Conservation (phyloP, 2,888 invertebrate species). For the Zootermopsis nevadensis region DNA sequence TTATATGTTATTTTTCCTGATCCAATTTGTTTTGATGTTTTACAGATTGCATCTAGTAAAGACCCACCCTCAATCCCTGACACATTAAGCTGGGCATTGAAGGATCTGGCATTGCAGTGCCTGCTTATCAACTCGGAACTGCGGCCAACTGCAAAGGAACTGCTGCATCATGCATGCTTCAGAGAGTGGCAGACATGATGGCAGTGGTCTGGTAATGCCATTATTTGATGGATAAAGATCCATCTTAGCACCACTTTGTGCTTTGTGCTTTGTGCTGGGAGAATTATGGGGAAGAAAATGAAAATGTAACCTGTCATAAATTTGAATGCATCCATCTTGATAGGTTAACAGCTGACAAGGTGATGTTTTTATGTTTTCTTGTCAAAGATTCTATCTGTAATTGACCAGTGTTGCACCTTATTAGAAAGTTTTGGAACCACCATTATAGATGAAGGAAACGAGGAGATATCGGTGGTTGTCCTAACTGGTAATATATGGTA, state of each 20-base stretch:
- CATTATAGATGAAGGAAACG: no score
- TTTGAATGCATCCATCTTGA: no score
- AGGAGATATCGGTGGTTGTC: background rate
- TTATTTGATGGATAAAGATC: background rate
- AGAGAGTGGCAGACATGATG: background rate
- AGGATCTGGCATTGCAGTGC: constrained; percentile 62
- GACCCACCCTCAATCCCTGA: constrained; percentile 63
- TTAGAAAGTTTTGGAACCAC: no score
- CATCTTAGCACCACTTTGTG: background rate
- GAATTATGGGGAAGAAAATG: no score
- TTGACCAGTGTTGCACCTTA: no score
- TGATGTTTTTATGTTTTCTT: no score
- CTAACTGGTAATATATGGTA: background rate
- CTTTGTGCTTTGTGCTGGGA: no score
- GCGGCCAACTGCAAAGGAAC: constrained; percentile 61
- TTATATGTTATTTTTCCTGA: no score
- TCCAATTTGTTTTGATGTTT: background rate
- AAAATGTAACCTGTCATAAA: no score
- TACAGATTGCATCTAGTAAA: constrained; percentile 63
- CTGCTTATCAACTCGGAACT: constrained; percentile 61
- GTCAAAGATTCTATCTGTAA: no score
- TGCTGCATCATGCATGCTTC: constrained; percentile 55
- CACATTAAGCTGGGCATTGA: constrained; percentile 59
- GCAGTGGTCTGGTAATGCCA: background rate
- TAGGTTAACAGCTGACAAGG: no score